Percentiles rank a stretch among this genome's conserved stretches.
phyloP scores from a whole-genome alignment of 2,888 invertebrate species.

The Mimumesa dahlbomi region DNA sequence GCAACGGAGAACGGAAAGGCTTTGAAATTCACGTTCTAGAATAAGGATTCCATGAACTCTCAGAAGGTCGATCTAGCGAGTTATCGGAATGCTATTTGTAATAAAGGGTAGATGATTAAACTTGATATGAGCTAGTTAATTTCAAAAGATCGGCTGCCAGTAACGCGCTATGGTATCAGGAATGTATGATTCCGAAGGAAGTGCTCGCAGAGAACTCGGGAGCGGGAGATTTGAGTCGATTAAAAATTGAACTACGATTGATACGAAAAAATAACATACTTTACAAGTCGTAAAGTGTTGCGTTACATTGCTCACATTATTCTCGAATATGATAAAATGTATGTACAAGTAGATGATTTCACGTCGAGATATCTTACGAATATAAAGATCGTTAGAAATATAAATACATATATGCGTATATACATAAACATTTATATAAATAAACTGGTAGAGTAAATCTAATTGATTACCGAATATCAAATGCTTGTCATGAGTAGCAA shows the following conservation, averaged over 20 bases:
- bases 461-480: background rate
- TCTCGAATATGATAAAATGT: background rate
- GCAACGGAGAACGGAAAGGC: constrained; percentile 25
- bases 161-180: constrained; percentile 32
- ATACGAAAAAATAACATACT: too few species aligned
- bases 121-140: constrained; percentile 20
- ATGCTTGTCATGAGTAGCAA: background rate
- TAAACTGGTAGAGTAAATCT: background rate
- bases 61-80: background rate
- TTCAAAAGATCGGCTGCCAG: constrained; percentile 32
- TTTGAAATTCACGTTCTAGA: constrained; percentile 21
- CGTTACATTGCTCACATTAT: too few species aligned
- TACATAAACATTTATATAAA: background rate
- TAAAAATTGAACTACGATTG: too few species aligned
- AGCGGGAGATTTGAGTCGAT: background rate
- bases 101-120: background rate
- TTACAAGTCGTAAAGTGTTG: too few species aligned
- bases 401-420: background rate
- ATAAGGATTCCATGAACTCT: background rate
- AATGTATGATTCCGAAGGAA: background rate
- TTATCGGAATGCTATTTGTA: background rate
- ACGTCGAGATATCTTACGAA: background rate
- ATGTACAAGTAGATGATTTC: background rate
- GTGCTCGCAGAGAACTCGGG: background rate
- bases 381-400: background rate